A percentile compares a stretch with the other conserved stretches of the same genome.
These are phyloP conservation scores for Cyaniris semiargus DNA, from an alignment of 2,888 invertebrate genomes.

Conservation along the genomic window DNA sequence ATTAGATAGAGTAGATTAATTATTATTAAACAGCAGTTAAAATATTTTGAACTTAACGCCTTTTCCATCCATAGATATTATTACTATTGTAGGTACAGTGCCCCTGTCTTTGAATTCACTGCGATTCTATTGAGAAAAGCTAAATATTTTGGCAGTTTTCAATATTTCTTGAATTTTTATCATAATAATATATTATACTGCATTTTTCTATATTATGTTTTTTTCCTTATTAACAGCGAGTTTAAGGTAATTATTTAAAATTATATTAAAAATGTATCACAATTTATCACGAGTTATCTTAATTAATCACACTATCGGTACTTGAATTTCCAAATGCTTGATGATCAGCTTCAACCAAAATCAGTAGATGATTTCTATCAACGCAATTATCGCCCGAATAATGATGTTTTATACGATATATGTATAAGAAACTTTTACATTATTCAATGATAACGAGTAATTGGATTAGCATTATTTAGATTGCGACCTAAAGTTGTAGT, in stretches of 20 bases:
- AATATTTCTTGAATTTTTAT: no score
- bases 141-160: no score
- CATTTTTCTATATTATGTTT: no score
- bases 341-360: background rate
- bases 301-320: background rate
- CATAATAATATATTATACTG: no score
- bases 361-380: background rate
- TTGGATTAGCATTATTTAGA: background rate
- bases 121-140: no score
- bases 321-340: background rate
- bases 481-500: background rate
- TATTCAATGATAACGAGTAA: background rate
- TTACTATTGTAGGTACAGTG: no score
- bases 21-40: no score
- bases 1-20: no score
- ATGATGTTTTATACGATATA: background rate
- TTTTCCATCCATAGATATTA: no score
- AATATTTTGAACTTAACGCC: no score
- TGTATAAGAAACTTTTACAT: background rate
- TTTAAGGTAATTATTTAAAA: background rate
- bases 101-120: no score
- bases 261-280: background rate
- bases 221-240: no score
- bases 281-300: background rate
- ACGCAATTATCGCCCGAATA: background rate